Base-by-base conservation (phyloP, 2,113 vertebrate species). In the Gobiocypris rarus region DNA sequence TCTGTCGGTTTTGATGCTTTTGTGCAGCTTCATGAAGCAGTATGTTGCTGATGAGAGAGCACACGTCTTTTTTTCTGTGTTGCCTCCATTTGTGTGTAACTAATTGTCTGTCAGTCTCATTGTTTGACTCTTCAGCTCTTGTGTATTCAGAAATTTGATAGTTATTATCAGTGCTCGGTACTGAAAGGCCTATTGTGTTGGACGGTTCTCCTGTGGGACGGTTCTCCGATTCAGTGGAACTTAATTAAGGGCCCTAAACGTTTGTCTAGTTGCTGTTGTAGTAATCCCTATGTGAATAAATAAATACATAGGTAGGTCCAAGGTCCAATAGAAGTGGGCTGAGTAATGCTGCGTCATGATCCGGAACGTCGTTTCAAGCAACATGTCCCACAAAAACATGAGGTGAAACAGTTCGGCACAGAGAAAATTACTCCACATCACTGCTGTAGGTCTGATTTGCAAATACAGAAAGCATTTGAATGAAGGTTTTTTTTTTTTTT, bases 101-200 rank as follows among this genome's bases (percentile, higher is more conserved):
- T n/a, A 26, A n/a, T 26, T 26, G 38, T 61, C 76, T 45, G 56
- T 45, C 38, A 6, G 58, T 79, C 34, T 28, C 58, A 48, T 63
- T 63, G 58, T 79, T 48, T 14, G 75, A n/a, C 54, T 77, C 2
- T 48, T 45, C 24, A 6, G 45, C 63, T 31, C 9, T 50, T 69
- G 78, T 52, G 61, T 80, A 31, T 59, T 38, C 43, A 22, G 61
- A 81, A 81, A 45, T 34, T 61, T 65, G 45, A 81, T 69, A 5
- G 28, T 75, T 52, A 73, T 58, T 8, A 24, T 75, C 26, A 75
- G 26, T 19, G 8, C 45, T 10, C 3, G 58, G 38, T 61, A 26
- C 4, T 63, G 38, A 63, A 63, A 48, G 41, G 41, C 14, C 15
- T 41, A 48, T 79, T 79, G 76, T 79, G n/a, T 28, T 63, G 9